Percentiles rank a stretch among this genome's conserved stretches.
Evolutionary conservation across 2,888 invertebrate species (phyloP).

Genomic region (Sisyra terminalis): DNA sequence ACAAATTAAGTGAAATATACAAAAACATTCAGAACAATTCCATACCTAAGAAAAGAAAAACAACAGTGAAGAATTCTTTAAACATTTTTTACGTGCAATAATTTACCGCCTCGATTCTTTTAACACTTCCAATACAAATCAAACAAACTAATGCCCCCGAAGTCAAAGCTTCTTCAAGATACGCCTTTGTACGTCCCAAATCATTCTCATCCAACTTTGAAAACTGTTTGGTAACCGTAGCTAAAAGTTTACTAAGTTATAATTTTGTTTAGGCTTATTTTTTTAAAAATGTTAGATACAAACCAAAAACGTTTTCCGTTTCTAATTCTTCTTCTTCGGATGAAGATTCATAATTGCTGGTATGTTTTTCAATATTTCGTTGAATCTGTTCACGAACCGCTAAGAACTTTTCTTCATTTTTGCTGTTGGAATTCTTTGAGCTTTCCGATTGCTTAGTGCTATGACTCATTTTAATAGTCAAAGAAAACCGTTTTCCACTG

Average conservation of each 20-base stretch:
- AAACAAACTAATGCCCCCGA: constrained; percentile 72
- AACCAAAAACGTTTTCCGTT: constrained; percentile 30
- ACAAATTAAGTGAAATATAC: constrained; percentile 74
- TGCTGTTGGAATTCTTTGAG: no score
- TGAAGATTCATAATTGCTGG: constrained; percentile 32
- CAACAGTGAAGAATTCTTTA: not conserved
- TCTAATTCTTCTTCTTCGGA: constrained; percentile 36
- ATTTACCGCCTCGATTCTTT: constrained; percentile 51
- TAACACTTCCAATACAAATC: constrained; percentile 79
- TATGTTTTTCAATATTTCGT: constrained; percentile 30
- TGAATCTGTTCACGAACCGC: constrained; percentile 31
- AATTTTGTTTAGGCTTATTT: not conserved
- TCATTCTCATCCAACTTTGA: constrained; percentile 25
- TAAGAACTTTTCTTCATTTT: constrained; percentile 24
- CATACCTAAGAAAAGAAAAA: constrained; percentile 43
- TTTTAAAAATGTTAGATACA: not conserved
- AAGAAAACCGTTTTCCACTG: no score
- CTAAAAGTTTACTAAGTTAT: constrained; percentile 18
- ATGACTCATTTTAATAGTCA: no score
- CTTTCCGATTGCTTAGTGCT: no score
- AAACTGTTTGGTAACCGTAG: constrained; percentile 32
- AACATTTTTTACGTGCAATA: not conserved
- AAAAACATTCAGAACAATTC: constrained; percentile 71
- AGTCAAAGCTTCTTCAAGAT: constrained; percentile 62
- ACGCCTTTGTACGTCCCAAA: constrained; percentile 44